Evolutionary conservation across 1,140 invertebrate genomes (phyloP).

Genomic region (Euura lappo): DNA sequence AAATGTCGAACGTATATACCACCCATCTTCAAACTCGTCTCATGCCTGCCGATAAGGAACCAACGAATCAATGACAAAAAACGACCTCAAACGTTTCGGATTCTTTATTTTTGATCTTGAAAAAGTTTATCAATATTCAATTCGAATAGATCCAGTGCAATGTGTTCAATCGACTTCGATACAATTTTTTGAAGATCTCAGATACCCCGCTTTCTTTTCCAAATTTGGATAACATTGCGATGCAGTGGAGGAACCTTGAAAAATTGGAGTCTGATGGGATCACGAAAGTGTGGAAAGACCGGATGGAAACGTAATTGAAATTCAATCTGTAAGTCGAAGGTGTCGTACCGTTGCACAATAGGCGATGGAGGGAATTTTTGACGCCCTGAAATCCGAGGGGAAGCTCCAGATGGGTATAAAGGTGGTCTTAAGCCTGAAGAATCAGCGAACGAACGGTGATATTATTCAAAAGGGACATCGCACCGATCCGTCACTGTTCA

Average conservation of each 20-base stretch:
- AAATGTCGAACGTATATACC: background rate
- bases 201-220: no score
- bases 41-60: background rate
- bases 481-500: constrained; percentile 12
- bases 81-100: background rate
- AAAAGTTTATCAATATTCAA: background rate
- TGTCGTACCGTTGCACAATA: background rate
- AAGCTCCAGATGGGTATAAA: background rate
- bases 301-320: background rate
- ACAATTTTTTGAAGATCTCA: no score
- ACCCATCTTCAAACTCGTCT: background rate
- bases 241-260: no score
- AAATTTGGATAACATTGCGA: background rate
- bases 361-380: background rate
- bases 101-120: background rate
- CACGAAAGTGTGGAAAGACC: background rate
- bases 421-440: background rate
- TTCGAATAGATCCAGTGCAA: background rate
- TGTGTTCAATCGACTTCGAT: no score
- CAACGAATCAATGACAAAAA: background rate
- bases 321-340: background rate
- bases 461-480: constrained; percentile 7
- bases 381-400: background rate
- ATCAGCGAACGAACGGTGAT: constrained; percentile 4
- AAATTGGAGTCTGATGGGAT: no score